These are phyloP conservation scores for Dicaeum eximium DNA, from an alignment of 2,113 vertebrate species.

Conservation along the genomic window DNA sequence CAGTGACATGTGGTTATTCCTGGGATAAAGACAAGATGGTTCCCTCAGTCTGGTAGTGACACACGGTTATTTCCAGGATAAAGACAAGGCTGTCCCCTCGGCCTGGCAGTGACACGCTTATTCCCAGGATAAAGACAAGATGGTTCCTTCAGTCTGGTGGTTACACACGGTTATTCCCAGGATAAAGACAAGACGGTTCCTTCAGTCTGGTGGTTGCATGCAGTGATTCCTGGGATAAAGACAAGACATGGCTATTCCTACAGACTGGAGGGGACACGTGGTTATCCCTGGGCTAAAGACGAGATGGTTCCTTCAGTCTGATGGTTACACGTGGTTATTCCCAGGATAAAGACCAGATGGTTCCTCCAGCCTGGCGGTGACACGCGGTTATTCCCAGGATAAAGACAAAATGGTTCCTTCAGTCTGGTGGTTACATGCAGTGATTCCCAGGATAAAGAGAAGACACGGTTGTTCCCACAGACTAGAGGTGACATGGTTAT, in stretches of 20 bases:
- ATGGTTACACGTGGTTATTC: accelerated
- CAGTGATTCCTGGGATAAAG: background rate
- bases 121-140: background rate
- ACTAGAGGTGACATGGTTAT: no score
- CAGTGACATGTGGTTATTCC: accelerated
- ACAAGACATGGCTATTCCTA: no score
- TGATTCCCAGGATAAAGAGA: no score
- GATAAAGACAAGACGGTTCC: background rate
- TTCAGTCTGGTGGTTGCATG: no score
- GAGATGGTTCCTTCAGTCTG: background rate
- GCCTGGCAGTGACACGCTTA: accelerated
- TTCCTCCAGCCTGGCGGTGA: accelerated
- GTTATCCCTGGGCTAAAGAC: no score
- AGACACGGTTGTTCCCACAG: no score
- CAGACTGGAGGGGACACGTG: no score
- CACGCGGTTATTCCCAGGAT: background rate
- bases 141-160: background rate
- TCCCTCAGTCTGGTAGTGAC: accelerated
- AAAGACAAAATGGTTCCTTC: no score
- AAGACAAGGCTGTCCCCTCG: background rate
- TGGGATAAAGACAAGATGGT: background rate
- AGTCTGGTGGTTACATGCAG: no score
- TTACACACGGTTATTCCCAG: background rate
- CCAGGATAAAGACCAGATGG: background rate
- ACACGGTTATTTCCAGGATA: accelerated